phyloP scores from a whole-genome alignment of 2,113 vertebrate species.

The Phainopepla nitens region DNA sequence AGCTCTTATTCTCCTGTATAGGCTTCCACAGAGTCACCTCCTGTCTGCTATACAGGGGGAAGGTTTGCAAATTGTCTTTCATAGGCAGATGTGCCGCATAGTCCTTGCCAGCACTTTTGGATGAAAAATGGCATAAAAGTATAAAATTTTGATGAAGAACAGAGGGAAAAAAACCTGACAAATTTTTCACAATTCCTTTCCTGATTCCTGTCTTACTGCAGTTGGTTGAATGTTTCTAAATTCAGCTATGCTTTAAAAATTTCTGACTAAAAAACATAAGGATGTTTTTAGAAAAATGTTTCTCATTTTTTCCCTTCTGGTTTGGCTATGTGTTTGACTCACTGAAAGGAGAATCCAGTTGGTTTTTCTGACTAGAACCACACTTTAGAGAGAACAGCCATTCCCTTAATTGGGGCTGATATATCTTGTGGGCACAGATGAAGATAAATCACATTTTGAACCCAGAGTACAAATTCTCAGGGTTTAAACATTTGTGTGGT shows the following conservation, averaged over 20 bases:
- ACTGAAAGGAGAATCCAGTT: slow-evolving; percentile 32
- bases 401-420: slow-evolving; percentile 14
- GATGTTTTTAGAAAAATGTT: background rate
- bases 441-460: slow-evolving; percentile 60
- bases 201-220: background rate
- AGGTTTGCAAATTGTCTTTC: background rate
- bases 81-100: background rate
- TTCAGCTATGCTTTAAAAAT: background rate
- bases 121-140: background rate
- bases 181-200: background rate
- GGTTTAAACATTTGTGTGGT: slow-evolving; percentile 47
- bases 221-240: slow-evolving; percentile 36
- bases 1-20: background rate
- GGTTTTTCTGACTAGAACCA: slow-evolving; percentile 38
- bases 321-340: slow-evolving; percentile 34
- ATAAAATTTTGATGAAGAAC: background rate
- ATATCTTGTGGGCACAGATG: slow-evolving; percentile 32
- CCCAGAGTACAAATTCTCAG: slow-evolving; percentile 41
- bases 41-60: accelerated
- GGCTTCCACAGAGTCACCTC: background rate
- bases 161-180: background rate
- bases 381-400: slow-evolving; percentile 4
- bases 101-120: background rate
- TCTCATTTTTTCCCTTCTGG: slow-evolving; percentile 53
- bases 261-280: slow-evolving; percentile 32